Conservation (phyloP, 2,888 invertebrate genomes). For the Drosophila helvetica region DNA sequence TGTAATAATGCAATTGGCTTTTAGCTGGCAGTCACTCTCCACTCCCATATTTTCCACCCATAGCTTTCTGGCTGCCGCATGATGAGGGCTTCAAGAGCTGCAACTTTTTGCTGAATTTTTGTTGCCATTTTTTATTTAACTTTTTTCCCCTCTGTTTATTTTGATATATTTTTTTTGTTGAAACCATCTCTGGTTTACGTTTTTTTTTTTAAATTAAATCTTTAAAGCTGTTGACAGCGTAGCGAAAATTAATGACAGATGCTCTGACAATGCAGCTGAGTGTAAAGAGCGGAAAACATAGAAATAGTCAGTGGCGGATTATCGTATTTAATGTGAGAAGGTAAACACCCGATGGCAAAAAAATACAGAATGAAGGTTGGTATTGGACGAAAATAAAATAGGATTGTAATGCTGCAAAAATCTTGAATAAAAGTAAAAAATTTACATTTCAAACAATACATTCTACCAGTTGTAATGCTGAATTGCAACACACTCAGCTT, state of each 20-base stretch:
- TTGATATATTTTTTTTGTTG: constrained; percentile 18
- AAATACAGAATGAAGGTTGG: not conserved
- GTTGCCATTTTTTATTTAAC: constrained; percentile 21
- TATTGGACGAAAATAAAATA: not conserved
- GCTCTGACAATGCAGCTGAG: not conserved
- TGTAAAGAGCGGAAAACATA: constrained; percentile 1
- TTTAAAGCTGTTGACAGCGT: constrained; percentile 10
- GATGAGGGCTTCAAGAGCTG: constrained; percentile 20
- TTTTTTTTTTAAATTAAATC: constrained; percentile 23
- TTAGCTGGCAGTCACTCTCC: constrained; percentile 28
- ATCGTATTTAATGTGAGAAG: not conserved
- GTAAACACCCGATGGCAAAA: not conserved
- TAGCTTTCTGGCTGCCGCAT: constrained; percentile 2
- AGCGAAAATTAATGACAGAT: constrained; percentile 11
- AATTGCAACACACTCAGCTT: no score
- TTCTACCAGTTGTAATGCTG: no score
- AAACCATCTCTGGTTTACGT: constrained; percentile 13
- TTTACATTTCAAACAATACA: no score
- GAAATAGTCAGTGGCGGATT: not conserved
- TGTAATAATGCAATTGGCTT: constrained; percentile 65
- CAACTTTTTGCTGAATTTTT: constrained; percentile 51
- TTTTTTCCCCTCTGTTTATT: constrained; percentile 22
- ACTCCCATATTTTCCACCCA: constrained; percentile 17
- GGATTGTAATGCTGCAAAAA: not conserved
- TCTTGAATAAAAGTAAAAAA: no score